These are phyloP conservation scores for Theonella swinhoei DNA, from an alignment of 37 sponge, comb jelly and placozoan species.

Conservation along the genomic window DNA sequence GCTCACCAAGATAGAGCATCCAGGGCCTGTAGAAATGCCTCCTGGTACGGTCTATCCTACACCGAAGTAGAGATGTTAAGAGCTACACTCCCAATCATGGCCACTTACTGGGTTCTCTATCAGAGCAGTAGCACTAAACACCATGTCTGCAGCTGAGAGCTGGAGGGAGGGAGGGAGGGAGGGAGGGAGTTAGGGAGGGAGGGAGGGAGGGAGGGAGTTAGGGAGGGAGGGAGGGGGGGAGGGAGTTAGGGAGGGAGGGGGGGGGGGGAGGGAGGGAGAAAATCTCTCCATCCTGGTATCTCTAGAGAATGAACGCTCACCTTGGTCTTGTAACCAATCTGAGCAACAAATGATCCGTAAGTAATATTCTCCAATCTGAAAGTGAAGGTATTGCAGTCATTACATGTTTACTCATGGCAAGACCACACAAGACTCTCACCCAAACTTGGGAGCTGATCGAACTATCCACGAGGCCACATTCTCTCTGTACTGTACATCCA, in stretches of 20 bases:
- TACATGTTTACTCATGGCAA: not conserved
- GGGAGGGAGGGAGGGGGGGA: slow-evolving; percentile 46
- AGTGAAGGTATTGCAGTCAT: not conserved
- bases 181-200: not conserved
- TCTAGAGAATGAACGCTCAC: slow-evolving; percentile 10
- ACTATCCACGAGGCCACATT: slow-evolving; percentile 75
- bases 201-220: not conserved
- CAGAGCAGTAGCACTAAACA: slow-evolving; percentile 53
- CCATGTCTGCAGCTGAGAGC: slow-evolving; percentile 80
- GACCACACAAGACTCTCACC: not conserved
- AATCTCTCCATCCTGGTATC: not conserved
- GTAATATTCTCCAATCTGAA: slow-evolving; percentile 80
- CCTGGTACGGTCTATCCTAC: slow-evolving; percentile 30
- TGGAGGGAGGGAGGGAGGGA: slow-evolving; percentile 28
- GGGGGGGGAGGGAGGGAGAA: not conserved
- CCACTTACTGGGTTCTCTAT: slow-evolving; percentile 65
- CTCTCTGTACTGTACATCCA: slow-evolving; percentile 84
- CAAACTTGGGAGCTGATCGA: slow-evolving; percentile 62
- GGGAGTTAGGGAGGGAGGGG: no score
- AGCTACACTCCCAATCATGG: not conserved
- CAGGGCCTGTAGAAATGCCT: slow-evolving; percentile 64
- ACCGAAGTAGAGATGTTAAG: not conserved
- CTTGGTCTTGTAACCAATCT: slow-evolving; percentile 91
- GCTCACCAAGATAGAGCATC: slow-evolving; percentile 73
- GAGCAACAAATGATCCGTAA: slow-evolving; percentile 85